Conservation (phyloP, 2,888 invertebrate species). For the Melanophora roralis region DNA sequence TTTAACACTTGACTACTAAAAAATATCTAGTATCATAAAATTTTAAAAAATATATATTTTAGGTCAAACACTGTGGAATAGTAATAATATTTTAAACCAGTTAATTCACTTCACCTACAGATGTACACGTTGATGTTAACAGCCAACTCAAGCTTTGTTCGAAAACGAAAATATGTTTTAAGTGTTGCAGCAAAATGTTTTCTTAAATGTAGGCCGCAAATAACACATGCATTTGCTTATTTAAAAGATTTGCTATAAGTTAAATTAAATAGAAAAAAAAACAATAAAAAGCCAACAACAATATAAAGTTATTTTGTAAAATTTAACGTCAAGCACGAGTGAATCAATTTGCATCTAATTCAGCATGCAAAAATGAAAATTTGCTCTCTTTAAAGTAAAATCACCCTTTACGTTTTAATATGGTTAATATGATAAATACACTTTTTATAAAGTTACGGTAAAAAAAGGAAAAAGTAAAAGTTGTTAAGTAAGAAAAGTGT, state of each 20-base stretch:
- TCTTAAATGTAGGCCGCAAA: background rate
- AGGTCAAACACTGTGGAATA: background rate
- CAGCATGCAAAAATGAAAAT: slow-evolving; percentile 15
- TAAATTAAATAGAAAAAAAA: slow-evolving; percentile 34
- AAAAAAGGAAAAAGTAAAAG: no score
- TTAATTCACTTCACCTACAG: slow-evolving; percentile 49
- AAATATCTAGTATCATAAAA: no score
- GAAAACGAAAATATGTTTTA: background rate
- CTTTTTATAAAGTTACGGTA: background rate
- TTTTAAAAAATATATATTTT: background rate
- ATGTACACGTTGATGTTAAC: background rate
- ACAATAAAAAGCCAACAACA: slow-evolving; percentile 12
- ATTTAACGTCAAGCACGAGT: slow-evolving; percentile 60
- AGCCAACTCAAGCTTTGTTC: slow-evolving; percentile 17
- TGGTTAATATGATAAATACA: background rate
- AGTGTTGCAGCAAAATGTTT: slow-evolving; percentile 30
- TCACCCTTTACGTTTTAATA: slow-evolving; percentile 18
- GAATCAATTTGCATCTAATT: slow-evolving; percentile 61
- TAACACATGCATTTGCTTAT: background rate
- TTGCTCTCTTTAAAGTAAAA: background rate
- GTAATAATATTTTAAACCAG: slow-evolving; percentile 51
- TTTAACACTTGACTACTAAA: no score
- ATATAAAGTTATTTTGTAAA: slow-evolving; percentile 49
- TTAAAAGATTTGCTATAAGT: slow-evolving; percentile 36
- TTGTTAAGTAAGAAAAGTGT: no score